Evolutionary conservation across 2,888 invertebrate species (phyloP), one percentile per base, ranked within the genome.

Genomic region (Carcina quercana): DNA sequence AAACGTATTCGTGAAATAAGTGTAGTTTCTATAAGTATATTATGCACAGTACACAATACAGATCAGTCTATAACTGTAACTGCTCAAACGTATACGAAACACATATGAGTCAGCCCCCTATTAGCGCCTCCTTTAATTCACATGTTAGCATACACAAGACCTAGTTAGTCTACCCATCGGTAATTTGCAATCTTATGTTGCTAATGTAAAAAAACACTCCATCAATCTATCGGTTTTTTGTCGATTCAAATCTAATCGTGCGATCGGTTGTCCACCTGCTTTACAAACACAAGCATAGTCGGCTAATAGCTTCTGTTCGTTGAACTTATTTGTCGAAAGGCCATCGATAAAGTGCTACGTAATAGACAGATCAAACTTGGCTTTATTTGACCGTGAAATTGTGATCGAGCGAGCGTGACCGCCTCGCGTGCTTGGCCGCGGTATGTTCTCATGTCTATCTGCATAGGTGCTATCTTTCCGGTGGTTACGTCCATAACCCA

Each of bases 361-460:
- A 66, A 70, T 67, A 62, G 63, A 66, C 65, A 63, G 62, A 73
- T 73, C 68, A 61, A 69, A 70, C 61, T 66, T 63, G 48, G 63
- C 59, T 61, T n/a, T 68, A 62, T 75, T 72, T 79, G 70, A 68
- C 76, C 75, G 68, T 76, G 74, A 75, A 80, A 78, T 75, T 70
- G 63, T 61, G 57, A 63, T 62, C 62, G 62, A 60, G 57, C 56
- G 58, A 60, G 71, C 73, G 67, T 68, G 69, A 67, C 69, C 51
- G 61, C 46, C 59, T 63, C 59, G 65, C 70, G 60, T 68, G 66
- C 59, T 57, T 51, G 45, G 43, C 42, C 48, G 44, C 43, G 50
- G 56, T 58, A 65, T 58, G 56, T 48, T 53, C 55, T 50, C 50
- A 50, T n/a, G n/a, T n/a, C n/a, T n/a, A 38, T 47, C 30, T 26